phyloP scores from a whole-genome alignment of 2,797 vertebrate genomes.

The Sebastes miniatus region DNA sequence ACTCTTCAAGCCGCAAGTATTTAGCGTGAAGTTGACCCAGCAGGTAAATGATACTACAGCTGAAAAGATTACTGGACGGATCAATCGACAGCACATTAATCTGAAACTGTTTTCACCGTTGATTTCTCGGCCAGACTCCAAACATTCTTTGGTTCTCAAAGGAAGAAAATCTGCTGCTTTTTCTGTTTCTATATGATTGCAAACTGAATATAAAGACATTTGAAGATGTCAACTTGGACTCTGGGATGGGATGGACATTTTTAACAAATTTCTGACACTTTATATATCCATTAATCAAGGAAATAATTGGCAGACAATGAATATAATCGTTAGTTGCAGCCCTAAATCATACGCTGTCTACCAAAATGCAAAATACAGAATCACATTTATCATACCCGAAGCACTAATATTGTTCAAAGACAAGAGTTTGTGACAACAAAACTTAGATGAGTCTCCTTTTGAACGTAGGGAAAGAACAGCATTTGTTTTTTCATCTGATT shows the following conservation, averaged over 20 bases:
- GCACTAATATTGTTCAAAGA: too few species aligned
- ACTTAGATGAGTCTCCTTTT: background rate
- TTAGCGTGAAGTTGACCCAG: background rate
- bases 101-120: background rate
- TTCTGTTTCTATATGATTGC: too few species aligned
- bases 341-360: too few species aligned
- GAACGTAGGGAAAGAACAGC: background rate
- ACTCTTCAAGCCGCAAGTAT: background rate
- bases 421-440: too few species aligned
- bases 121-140: background rate
- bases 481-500: background rate
- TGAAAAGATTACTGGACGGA: background rate
- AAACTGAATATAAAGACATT: too few species aligned
- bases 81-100: background rate
- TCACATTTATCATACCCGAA: too few species aligned
- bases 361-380: too few species aligned
- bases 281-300: too few species aligned
- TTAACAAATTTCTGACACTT: too few species aligned
- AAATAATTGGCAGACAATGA: too few species aligned
- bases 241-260: background rate
- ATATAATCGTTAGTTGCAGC: too few species aligned
- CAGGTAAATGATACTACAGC: background rate
- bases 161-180: too few species aligned
- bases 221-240: background rate
- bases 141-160: background rate